Percentiles rank a stretch among this genome's conserved stretches.
Evolutionary conservation across 2,797 vertebrate genomes (phyloP).

Genomic region (Lacerta viridis): DNA sequence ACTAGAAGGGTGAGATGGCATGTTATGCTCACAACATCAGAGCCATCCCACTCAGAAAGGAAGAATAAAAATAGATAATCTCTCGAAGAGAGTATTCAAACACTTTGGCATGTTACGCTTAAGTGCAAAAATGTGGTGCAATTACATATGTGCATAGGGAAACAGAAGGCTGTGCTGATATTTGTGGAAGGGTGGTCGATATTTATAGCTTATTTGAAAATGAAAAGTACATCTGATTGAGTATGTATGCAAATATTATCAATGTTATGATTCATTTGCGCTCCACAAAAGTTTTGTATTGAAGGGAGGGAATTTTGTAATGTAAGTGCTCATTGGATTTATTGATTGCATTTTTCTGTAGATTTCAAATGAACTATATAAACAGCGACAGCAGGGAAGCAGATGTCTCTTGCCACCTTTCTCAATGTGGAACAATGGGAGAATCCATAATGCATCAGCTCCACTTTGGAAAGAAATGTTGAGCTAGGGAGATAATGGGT

Average conservation of each 20-base stretch:
- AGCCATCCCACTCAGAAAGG: too few relatives aligned
- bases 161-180: neutral
- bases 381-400: neutral
- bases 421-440: neutral
- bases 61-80: neutral
- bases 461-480: neutral
- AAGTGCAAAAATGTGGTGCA: neutral
- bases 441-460: neutral
- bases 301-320: neutral
- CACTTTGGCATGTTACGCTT: neutral
- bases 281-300: neutral
- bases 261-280: neutral
- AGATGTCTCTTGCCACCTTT: neutral
- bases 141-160: neutral
- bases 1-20: neutral
- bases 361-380: too few relatives aligned
- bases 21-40: neutral
- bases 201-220: neutral
- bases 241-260: neutral
- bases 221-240: neutral
- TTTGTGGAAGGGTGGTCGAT: neutral
- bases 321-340: neutral
- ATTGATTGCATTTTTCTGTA: neutral
- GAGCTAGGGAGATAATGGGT: too few relatives aligned
- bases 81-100: neutral